Evolutionary conservation across 2,888 invertebrate genomes (phyloP).

Genomic region (Heteropelma amictum): DNA sequence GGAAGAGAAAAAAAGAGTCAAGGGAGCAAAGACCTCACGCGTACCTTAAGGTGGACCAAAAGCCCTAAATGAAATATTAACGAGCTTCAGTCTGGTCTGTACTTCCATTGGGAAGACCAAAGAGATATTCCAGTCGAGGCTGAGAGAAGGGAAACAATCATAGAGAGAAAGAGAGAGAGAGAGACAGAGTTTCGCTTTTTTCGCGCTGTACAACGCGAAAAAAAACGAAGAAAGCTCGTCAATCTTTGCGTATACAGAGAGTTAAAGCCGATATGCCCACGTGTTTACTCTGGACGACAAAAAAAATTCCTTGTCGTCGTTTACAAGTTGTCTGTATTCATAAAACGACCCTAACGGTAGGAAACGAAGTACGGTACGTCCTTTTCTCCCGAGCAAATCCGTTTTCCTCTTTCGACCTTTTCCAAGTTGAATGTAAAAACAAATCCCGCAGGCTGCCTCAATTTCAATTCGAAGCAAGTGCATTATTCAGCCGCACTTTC

Average conservation of each 20-base stretch:
- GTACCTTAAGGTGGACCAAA: neutral
- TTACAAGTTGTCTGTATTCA: slow-evolving; percentile 40
- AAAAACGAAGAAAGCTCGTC: slow-evolving; percentile 12
- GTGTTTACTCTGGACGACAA: slow-evolving; percentile 16
- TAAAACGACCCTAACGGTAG: slow-evolving; percentile 42
- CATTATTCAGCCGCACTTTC: too few species aligned
- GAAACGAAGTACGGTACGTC: too few species aligned
- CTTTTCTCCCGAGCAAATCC: too few species aligned
- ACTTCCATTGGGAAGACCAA: slow-evolving; percentile 47
- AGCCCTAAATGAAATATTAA: slow-evolving; percentile 57
- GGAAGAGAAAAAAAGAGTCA: neutral
- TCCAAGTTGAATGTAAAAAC: too few species aligned
- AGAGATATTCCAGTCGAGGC: neutral
- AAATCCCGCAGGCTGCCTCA: too few species aligned
- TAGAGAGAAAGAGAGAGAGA: neutral
- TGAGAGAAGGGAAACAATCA: neutral
- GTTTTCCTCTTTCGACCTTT: slow-evolving; percentile 20
- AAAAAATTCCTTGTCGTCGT: slow-evolving; percentile 12
- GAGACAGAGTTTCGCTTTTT: neutral
- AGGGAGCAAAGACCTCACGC: slow-evolving; percentile 26
- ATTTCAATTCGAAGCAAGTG: too few species aligned
- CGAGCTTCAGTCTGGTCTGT: slow-evolving; percentile 54
- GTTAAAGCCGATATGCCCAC: slow-evolving; percentile 13
- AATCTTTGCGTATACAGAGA: slow-evolving; percentile 13
- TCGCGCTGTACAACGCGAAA: neutral